Conservation (phyloP, 2,113 vertebrate genomes). For the Hippocampus zosterae region DNA sequence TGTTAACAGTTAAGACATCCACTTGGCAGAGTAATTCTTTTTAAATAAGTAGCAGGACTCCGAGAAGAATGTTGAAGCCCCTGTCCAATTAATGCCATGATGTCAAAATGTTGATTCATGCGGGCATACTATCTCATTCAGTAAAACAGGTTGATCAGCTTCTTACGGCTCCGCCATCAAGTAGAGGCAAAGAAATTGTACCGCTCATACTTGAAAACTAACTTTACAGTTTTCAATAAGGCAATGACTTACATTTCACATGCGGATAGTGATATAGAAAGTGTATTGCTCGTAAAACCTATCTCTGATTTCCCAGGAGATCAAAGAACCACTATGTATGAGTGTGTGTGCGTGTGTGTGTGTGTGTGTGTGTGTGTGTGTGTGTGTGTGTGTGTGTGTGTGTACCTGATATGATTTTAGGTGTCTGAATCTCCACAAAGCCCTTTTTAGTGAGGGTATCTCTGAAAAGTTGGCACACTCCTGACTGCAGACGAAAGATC, state of each 20-base stretch:
- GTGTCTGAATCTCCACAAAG: conserved; percentile 97
- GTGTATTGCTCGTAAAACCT: neutral
- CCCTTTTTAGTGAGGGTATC: conserved; percentile 88
- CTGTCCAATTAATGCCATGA: neutral
- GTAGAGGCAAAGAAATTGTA: neutral
- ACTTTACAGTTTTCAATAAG: conserved; percentile 26
- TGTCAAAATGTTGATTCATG: neutral
- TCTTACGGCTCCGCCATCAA: conserved; percentile 1
- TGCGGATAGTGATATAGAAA: conserved; percentile 14
- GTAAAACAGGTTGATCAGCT: neutral
- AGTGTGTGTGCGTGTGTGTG: neutral
- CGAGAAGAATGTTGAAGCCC: too few relatives aligned
- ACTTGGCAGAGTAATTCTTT: too few relatives aligned
- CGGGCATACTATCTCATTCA: neutral
- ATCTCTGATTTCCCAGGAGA: neutral
- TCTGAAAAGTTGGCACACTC: conserved; percentile 92
- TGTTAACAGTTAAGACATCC: too few relatives aligned
- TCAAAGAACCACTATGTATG: neutral
- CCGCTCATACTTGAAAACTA: conserved; percentile 28
- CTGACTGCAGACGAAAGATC: conserved; percentile 87
- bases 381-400: neutral
- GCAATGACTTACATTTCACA: conserved; percentile 30
- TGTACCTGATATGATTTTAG: conserved; percentile 97
- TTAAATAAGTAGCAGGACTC: too few relatives aligned
- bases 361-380: too few relatives aligned